A percentile compares a stretch with the other conserved stretches of the same genome.
Evolutionary conservation across 2,797 vertebrate species (phyloP).

Genomic region (Malacoctenus gilli): DNA sequence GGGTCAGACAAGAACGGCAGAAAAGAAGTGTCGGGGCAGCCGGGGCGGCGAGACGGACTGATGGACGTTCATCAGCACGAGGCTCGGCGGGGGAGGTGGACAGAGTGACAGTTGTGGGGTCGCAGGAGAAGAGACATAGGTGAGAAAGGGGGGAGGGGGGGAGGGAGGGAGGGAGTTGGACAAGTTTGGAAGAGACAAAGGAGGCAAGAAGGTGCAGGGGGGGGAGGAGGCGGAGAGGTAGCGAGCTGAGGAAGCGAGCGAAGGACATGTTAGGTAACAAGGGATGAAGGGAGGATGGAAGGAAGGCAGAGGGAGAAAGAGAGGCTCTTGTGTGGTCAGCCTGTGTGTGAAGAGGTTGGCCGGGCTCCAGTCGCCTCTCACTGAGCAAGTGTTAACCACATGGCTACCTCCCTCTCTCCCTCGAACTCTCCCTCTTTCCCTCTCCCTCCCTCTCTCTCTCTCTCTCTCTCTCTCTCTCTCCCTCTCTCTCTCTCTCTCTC

Average conservation of each 20-base stretch:
- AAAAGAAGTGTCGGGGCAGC: constrained; percentile 25
- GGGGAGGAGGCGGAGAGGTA: constrained; percentile 45
- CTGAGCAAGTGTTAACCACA: constrained; percentile 82
- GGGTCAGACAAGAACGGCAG: constrained; percentile 21
- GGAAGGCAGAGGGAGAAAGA: constrained; percentile 76
- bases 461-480: constrained; percentile 54
- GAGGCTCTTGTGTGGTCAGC: constrained; percentile 81
- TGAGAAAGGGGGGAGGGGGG: constrained; percentile 56
- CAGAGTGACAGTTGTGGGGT: constrained; percentile 57
- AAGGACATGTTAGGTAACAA: constrained; percentile 76
- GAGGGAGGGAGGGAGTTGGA: constrained; percentile 46
- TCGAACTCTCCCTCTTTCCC: constrained; percentile 39
- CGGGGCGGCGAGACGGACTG: constrained; percentile 26
- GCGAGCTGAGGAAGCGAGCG: constrained; percentile 55
- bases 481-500: constrained; percentile 60
- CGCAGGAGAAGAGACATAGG: constrained; percentile 47
- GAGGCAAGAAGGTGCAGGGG: constrained; percentile 44
- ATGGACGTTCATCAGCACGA: constrained; percentile 53
- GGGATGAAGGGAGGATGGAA: constrained; percentile 75
- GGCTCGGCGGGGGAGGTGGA: constrained; percentile 52
- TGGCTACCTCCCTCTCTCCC: constrained; percentile 71
- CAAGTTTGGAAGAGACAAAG: constrained; percentile 49
- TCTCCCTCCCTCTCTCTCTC: constrained; percentile 24
- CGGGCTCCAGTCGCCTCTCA: constrained; percentile 78
- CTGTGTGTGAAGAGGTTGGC: constrained; percentile 82